Evolutionary conservation across 2,888 invertebrate genomes (phyloP), one percentile per base, ranked within the genome.

Genomic region (Mythimna albipuncta): DNA sequence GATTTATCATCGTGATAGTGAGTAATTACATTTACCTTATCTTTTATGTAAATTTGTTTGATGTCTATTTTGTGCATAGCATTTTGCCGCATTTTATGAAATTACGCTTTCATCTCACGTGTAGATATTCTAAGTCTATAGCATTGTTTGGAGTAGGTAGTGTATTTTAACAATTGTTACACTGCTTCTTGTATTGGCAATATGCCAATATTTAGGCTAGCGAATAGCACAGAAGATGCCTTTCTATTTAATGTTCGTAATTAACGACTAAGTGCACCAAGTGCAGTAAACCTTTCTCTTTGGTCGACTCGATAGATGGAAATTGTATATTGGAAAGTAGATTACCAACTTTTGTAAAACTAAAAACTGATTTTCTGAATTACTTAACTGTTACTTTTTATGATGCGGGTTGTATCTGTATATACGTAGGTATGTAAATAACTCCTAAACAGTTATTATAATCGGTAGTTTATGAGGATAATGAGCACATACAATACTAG

Each of bases 1-100:
- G 47, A 76, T 59, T 69, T 69, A 59, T 71, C 64, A 55, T 63
- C 38, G 59, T 74, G 71, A 77, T 79, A 69, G 78, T 79, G 76
- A 81, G 81, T 87, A 83, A 79, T 66, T 68, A 71, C 66, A 63
- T 66, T 70, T 58, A 61, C 59, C 38, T 69, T 75, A 75, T 68
- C 70, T 75, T 61, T 69, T 74, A 69, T 64, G 65, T 69, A 52
- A 71, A 52, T 62, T 77, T 69, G 58, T 75, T 72, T 63, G 47
- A 64, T 64, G 74, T 73, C 32, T 64, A 65, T 70, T 72, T 73
- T 73, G 16, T 61, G 41, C 65, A 77, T 19, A 44, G 50, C 67
- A n/a, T 6, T 26, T 71, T 64, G n/a, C 7, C 50, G 21, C 55
- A 65, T 69, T 77, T 54, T 62, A 44, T 55, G 5, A 57, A 78